These are phyloP conservation scores for Melikaiella ostensackeni DNA, from an alignment of 2,888 invertebrate genomes.

Conservation along the genomic window DNA sequence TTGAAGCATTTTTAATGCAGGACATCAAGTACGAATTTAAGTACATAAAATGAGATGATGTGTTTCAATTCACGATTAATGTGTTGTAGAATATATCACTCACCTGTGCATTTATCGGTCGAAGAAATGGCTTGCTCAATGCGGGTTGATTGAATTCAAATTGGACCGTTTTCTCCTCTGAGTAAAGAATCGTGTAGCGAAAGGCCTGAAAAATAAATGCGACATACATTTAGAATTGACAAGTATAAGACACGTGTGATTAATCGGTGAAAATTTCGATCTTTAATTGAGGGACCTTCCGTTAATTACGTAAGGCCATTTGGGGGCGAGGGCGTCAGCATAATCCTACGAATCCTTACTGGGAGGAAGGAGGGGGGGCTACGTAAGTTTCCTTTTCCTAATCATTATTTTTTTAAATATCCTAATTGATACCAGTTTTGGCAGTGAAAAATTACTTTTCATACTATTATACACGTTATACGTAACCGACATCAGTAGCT, in stretches of 20 bases:
- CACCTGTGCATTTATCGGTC: conserved; percentile 8
- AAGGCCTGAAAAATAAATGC: conserved; percentile 32
- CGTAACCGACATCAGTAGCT: too few relatives aligned
- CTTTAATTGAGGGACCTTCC: too few relatives aligned
- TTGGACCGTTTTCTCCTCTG: conserved; percentile 21
- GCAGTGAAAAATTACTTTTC: too few relatives aligned
- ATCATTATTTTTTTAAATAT: too few relatives aligned
- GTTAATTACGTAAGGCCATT: too few relatives aligned
- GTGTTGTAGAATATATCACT: conserved; percentile 9
- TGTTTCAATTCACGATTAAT: conserved; percentile 19
- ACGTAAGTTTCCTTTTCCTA: too few relatives aligned
- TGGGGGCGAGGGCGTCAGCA: too few relatives aligned
- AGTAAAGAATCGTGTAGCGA: conserved; percentile 20
- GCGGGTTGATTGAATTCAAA: conserved; percentile 16
- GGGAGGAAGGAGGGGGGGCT: too few relatives aligned
- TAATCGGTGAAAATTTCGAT: neutral
- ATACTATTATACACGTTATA: too few relatives aligned
- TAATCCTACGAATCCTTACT: too few relatives aligned
- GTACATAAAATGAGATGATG: neutral
- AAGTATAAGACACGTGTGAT: neutral
- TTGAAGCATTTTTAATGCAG: too few relatives aligned
- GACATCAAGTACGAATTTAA: neutral
- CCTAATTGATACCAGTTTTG: too few relatives aligned
- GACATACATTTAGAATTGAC: conserved; percentile 21
- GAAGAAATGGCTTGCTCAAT: conserved; percentile 16